A percentile compares a stretch with the other conserved stretches of the same genome.
Evolutionary conservation across 2,888 invertebrate species (phyloP).

Genomic region (Leptopilina myrica): DNA sequence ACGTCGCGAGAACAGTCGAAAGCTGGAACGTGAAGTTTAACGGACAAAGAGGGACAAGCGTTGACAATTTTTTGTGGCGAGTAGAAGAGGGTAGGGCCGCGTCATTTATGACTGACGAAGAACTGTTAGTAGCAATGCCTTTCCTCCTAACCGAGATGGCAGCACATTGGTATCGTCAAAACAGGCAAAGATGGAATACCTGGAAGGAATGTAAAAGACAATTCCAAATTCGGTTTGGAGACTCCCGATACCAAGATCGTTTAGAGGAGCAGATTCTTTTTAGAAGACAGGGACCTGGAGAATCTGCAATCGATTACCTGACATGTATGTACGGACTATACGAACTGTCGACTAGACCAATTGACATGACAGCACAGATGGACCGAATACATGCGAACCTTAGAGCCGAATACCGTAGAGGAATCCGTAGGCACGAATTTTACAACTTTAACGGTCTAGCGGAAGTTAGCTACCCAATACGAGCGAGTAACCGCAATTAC

Average conservation of each 20-base stretch:
- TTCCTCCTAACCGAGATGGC: too few relatives aligned
- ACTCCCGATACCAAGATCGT: constrained; percentile 15
- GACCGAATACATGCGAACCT: constrained; percentile 45
- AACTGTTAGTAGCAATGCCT: too few relatives aligned
- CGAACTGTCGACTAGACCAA: constrained; percentile 6
- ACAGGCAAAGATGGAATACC: background rate
- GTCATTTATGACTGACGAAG: too few relatives aligned
- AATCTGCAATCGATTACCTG: constrained; percentile 31
- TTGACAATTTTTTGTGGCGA: too few relatives aligned
- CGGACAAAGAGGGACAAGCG: too few relatives aligned
- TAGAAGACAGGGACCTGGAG: background rate
- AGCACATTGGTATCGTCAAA: too few relatives aligned
- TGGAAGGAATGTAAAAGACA: constrained; percentile 41
- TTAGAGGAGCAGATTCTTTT: background rate
- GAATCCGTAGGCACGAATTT: background rate
- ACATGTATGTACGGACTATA: constrained; percentile 35
- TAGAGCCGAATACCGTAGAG: constrained; percentile 31
- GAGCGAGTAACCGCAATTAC: background rate
- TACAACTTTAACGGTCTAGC: background rate
- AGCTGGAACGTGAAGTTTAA: too few relatives aligned
- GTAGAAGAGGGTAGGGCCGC: too few relatives aligned
- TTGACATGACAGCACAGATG: constrained; percentile 31
- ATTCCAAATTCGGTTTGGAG: constrained; percentile 31
- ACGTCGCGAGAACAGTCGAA: too few relatives aligned
- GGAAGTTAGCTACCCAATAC: background rate